A percentile compares a stretch with the other conserved stretches of the same genome.
Conservation (phyloP, 2,888 invertebrate species). For the Dicranocentrus wangi region DNA sequence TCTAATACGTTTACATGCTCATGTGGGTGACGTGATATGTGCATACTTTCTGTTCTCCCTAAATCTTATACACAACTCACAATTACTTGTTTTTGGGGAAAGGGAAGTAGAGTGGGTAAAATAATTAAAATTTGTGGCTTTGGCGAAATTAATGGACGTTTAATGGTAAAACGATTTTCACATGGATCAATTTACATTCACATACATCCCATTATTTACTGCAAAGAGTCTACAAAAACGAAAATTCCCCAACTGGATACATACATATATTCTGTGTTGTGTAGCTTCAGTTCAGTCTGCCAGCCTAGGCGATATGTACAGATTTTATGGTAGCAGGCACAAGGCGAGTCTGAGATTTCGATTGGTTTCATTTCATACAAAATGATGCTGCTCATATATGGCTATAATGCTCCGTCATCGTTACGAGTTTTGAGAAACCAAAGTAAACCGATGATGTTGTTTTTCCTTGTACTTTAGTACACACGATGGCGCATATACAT, state of each 20-base stretch:
- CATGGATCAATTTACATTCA: constrained; percentile 65
- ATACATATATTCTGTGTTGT: too few species aligned
- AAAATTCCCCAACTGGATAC: too few species aligned
- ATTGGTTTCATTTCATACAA: constrained; percentile 17
- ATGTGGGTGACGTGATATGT: neutral
- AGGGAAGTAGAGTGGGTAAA: constrained; percentile 63
- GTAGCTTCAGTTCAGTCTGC: too few species aligned
- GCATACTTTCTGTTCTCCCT: constrained; percentile 1
- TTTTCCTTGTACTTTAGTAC: neutral
- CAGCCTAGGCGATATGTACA: too few species aligned
- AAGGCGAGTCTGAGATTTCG: neutral
- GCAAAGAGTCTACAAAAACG: constrained; percentile 20
- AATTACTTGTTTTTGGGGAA: constrained; percentile 58
- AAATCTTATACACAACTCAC: constrained; percentile 13
- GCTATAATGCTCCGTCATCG: neutral
- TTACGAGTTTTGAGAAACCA: neutral
- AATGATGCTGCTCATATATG: neutral
- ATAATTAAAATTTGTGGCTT: constrained; percentile 73
- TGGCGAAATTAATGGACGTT: constrained; percentile 71
- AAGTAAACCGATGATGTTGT: neutral
- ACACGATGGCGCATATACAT: neutral
- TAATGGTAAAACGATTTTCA: constrained; percentile 67
- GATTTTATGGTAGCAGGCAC: neutral
- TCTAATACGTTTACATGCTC: neutral
- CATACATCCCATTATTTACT: constrained; percentile 57